A percentile compares a stretch with the other conserved stretches of the same genome.
Conservation (phyloP, 2,888 invertebrate species). For the Apodemia mormo region DNA sequence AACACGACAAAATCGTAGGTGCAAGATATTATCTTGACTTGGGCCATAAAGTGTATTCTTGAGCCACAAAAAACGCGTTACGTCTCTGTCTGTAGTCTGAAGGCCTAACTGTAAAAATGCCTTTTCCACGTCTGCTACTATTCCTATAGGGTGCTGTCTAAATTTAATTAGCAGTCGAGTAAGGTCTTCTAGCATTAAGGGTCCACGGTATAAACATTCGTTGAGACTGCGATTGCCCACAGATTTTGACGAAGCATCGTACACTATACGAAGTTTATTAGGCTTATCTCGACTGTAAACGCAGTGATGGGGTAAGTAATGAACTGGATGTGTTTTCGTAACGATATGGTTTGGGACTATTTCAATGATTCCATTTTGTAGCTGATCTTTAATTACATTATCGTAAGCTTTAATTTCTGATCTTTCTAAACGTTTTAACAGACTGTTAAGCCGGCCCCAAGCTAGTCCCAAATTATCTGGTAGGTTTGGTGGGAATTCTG, state of each 20-base stretch:
- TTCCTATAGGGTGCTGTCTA: slow-evolving; percentile 33
- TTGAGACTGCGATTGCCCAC: slow-evolving; percentile 37
- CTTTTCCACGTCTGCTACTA: slow-evolving; percentile 41
- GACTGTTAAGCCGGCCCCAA: slow-evolving; percentile 27
- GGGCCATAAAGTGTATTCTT: too few relatives aligned
- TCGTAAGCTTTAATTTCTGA: slow-evolving; percentile 17
- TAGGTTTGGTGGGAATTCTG: too few relatives aligned
- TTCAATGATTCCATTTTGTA: slow-evolving; percentile 28
- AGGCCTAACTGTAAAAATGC: slow-evolving; percentile 40
- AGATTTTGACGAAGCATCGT: slow-evolving; percentile 35
- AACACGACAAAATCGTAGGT: too few relatives aligned
- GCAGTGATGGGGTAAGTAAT: slow-evolving; percentile 17
- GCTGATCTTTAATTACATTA: slow-evolving; percentile 23
- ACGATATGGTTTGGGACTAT: not conserved
- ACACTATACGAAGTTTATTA: slow-evolving; percentile 34
- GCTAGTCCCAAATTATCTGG: slow-evolving; percentile 32
- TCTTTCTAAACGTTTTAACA: slow-evolving; percentile 26
- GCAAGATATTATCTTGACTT: too few relatives aligned
- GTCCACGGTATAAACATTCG: slow-evolving; percentile 39
- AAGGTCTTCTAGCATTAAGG: slow-evolving; percentile 39
- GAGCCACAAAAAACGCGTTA: too few relatives aligned
- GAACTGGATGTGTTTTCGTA: not conserved
- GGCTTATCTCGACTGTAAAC: not conserved
- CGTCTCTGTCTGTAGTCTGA: too few relatives aligned
- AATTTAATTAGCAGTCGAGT: slow-evolving; percentile 38